A percentile compares a stretch with the other conserved stretches of the same genome.
These are phyloP conservation scores for Parnassius mnemosyne DNA, from an alignment of 2,888 invertebrate genomes.

Conservation along the genomic window DNA sequence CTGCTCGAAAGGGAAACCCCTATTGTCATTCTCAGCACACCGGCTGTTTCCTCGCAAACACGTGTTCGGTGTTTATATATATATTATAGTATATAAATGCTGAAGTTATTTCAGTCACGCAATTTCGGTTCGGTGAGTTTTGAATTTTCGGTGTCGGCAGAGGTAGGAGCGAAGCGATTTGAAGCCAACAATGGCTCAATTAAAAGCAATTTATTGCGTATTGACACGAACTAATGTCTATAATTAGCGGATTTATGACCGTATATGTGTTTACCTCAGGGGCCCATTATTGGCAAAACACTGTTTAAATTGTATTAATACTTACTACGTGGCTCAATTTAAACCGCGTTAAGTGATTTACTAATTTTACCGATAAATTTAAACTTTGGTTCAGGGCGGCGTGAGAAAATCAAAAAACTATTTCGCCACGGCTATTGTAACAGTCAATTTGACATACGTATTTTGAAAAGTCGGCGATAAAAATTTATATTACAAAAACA, in stretches of 20 bases:
- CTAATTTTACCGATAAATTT: too few species aligned
- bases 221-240: constrained; percentile 50
- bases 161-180: constrained; percentile 43
- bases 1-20: constrained; percentile 77
- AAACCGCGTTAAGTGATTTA: too few species aligned
- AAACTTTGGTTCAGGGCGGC: too few species aligned
- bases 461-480: too few species aligned
- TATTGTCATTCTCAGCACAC: constrained; percentile 73
- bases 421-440: too few species aligned
- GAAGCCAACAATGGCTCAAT: constrained; percentile 54
- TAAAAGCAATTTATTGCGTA: constrained; percentile 54
- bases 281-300: neutral
- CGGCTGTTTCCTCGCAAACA: constrained; percentile 73
- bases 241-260: constrained; percentile 31
- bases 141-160: constrained; percentile 52
- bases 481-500: too few species aligned
- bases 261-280: too few species aligned
- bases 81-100: constrained; percentile 41
- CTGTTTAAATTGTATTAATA: constrained; percentile 3
- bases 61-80: constrained; percentile 60
- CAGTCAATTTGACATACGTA: too few species aligned
- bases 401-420: too few species aligned
- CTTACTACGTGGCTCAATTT: neutral
- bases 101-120: constrained; percentile 73
- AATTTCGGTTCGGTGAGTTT: constrained; percentile 62